These are phyloP conservation scores for Dyspetes luteomarginatus DNA, from an alignment of 2,888 invertebrate genomes.

Conservation along the genomic window DNA sequence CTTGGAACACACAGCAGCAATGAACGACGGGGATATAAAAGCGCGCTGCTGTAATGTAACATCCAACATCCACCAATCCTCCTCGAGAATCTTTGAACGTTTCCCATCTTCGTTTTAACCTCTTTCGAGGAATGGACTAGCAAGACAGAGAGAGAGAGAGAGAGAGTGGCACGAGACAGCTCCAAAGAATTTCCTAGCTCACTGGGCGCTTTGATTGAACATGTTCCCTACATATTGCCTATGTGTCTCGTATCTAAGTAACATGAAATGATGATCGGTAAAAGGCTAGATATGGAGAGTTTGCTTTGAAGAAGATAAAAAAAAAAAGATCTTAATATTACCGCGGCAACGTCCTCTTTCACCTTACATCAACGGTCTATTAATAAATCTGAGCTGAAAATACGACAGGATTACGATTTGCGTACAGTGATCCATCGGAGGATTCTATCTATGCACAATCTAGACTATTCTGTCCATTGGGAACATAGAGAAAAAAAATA, in stretches of 20 bases:
- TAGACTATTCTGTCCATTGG: no score
- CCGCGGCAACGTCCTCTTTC: constrained; percentile 22
- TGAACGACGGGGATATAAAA: constrained; percentile 24
- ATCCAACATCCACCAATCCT: constrained; percentile 53
- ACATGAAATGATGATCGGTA: constrained; percentile 50
- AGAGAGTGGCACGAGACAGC: constrained; percentile 38
- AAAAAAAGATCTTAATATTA: constrained; percentile 32
- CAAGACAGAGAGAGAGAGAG: neutral
- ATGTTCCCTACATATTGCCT: constrained; percentile 28
- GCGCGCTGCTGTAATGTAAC: constrained; percentile 43
- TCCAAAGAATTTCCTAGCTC: constrained; percentile 44
- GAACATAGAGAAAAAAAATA: no score
- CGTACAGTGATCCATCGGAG: constrained; percentile 22
- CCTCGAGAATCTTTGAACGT: constrained; percentile 46
- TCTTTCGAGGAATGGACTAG: constrained; percentile 2
- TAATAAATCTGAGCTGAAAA: constrained; percentile 29
- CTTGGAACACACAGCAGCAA: constrained; percentile 23
- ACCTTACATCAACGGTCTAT: constrained; percentile 24
- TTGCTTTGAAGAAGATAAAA: constrained; percentile 9
- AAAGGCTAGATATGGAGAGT: constrained; percentile 38
- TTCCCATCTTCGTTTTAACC: constrained; percentile 56
- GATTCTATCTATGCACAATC: no score
- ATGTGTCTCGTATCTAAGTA: constrained; percentile 7
- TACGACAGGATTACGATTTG: constrained; percentile 4
- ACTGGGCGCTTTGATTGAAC: constrained; percentile 53